Conservation (phyloP, 1,140 invertebrate genomes). For the Brachionus rubens region DNA sequence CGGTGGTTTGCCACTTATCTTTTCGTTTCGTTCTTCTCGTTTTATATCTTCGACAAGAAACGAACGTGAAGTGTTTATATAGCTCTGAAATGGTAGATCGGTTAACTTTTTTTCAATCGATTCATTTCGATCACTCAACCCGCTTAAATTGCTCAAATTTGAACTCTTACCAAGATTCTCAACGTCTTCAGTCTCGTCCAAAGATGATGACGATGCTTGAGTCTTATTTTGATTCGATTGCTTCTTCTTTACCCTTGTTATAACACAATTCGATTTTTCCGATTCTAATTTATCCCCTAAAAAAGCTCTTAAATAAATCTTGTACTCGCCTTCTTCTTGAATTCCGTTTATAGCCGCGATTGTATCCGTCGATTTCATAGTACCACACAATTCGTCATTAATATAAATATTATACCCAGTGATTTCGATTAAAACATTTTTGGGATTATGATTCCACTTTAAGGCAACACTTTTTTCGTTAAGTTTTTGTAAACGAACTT, state of each 20-base stretch:
- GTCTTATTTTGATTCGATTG: not conserved
- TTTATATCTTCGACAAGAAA: conserved; percentile 2
- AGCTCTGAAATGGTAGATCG: conserved; percentile 18
- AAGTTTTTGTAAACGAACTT: conserved; percentile 37
- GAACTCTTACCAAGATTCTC: not conserved
- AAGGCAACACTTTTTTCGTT: conserved; percentile 44
- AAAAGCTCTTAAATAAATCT: conserved; percentile 13
- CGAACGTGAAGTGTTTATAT: not conserved
- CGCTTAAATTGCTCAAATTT: conserved; percentile 27
- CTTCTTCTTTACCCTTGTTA: conserved; percentile 40
- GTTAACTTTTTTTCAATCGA: conserved; percentile 30
- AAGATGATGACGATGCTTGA: not conserved
- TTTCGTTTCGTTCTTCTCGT: not conserved
- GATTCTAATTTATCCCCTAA: not conserved
- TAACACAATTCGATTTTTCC: conserved; percentile 33
- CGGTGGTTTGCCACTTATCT: not conserved
- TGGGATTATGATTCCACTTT: conserved; percentile 43
- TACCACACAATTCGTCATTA: conserved; percentile 29
- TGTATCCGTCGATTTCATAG: conserved; percentile 36
- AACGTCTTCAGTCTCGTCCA: not conserved
- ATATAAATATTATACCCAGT: conserved; percentile 42
- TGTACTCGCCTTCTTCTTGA: conserved; percentile 45
- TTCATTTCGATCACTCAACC: conserved; percentile 2
- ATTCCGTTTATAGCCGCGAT: conserved; percentile 42
- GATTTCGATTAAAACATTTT: conserved; percentile 11